Evolutionary conservation across 1,140 invertebrate genomes (phyloP).

Genomic region (Pseudomyrmex pallidus): DNA sequence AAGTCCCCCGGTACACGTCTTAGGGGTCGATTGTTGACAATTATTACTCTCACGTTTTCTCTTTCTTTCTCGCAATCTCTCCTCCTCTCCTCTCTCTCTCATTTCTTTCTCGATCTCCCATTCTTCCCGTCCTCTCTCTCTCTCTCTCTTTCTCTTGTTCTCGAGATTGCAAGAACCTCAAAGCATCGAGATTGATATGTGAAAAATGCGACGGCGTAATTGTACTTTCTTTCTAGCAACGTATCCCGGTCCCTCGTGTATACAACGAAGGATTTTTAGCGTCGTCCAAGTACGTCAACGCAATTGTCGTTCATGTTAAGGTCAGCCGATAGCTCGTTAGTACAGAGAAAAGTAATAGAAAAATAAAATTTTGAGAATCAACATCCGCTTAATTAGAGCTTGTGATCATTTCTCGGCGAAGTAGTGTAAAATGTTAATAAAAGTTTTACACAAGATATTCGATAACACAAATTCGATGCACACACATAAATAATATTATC

Average conservation of each 20-base stretch:
- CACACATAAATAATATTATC: too few relatives aligned
- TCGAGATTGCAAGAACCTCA: too few relatives aligned
- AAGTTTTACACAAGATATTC: neutral
- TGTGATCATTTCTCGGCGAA: too few relatives aligned
- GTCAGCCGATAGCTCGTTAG: too few relatives aligned
- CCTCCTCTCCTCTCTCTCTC: neutral
- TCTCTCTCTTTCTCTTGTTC: conserved; percentile 15
- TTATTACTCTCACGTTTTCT: neutral
- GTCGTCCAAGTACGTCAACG: too few relatives aligned
- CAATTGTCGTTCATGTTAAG: too few relatives aligned
- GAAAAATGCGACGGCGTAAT: neutral
- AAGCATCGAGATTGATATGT: neutral
- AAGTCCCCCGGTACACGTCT: conserved; percentile 40
- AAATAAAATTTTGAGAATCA: neutral
- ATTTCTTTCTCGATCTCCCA: too few relatives aligned
- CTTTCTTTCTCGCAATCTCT: neutral
- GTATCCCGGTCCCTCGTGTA: too few relatives aligned
- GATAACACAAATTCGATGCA: too few relatives aligned
- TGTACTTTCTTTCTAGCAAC: too few relatives aligned
- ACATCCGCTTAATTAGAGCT: neutral
- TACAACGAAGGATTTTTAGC: too few relatives aligned
- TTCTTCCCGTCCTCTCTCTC: conserved; percentile 11
- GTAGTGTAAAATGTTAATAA: neutral
- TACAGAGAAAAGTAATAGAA: too few relatives aligned
- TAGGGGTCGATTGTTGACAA: neutral